Conservation (phyloP, 2,113 vertebrate genomes). For the Platanista minor region DNA sequence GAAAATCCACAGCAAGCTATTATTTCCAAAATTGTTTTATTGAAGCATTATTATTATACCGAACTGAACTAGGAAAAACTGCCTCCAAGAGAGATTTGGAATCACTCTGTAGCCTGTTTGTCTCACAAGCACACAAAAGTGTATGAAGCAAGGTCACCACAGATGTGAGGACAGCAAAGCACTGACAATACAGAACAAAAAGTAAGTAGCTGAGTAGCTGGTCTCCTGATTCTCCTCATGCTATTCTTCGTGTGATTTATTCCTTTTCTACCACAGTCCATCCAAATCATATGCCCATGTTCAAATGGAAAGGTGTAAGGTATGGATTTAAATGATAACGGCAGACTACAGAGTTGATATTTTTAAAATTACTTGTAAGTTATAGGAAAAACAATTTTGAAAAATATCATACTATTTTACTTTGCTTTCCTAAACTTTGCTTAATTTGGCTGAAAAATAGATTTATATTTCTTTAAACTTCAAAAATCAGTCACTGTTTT, state of each 20-base stretch:
- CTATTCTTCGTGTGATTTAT: background rate
- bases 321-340: background rate
- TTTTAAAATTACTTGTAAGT: constrained; percentile 35
- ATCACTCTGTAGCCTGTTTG: background rate
- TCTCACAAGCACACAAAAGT: background rate
- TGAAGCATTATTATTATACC: background rate
- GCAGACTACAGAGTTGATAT: background rate
- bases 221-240: background rate
- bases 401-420: constrained; percentile 32
- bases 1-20: background rate
- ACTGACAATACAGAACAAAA: background rate
- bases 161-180: background rate
- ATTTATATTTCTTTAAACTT: constrained; percentile 59
- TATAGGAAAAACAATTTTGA: constrained; percentile 27
- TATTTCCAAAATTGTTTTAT: background rate
- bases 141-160: background rate
- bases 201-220: background rate
- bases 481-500: constrained; percentile 55
- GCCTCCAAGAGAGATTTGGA: background rate
- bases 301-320: background rate
- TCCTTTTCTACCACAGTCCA: background rate
- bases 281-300: background rate
- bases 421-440: constrained; percentile 56
- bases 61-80: background rate
- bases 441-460: constrained; percentile 72